phyloP scores from a whole-genome alignment of 2,113 vertebrate genomes.

The Sphyrna mokarran region DNA sequence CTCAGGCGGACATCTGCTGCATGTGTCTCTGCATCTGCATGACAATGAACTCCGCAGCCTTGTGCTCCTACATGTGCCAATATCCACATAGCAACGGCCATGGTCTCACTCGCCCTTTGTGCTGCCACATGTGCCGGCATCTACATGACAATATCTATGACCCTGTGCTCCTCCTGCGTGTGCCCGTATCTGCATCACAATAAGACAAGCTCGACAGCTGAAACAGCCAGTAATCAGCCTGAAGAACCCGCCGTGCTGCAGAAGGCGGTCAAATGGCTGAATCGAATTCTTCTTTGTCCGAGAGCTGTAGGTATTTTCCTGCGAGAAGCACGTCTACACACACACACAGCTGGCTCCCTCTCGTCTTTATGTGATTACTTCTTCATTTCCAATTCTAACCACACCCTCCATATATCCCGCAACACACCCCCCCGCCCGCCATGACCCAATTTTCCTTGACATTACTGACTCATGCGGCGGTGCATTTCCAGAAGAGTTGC shows the following conservation, averaged over 20 bases:
- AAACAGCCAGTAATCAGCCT: conserved; percentile 19
- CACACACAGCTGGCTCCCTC: neutral
- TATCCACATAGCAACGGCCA: conserved; percentile 18
- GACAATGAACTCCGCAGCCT: neutral
- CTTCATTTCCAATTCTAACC: neutral
- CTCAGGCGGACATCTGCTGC: neutral
- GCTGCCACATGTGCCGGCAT: conserved; percentile 25
- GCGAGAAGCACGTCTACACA: neutral
- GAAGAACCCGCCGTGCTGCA: neutral
- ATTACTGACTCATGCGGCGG: neutral
- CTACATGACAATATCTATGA: conserved; percentile 25
- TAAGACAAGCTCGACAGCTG: neutral
- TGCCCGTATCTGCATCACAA: conserved; percentile 32
- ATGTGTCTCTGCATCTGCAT: conserved; percentile 14
- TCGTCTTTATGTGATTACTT: conserved; percentile 1
- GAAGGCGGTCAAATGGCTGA: neutral
- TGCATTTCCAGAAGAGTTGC: neutral
- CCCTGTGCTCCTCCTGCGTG: neutral
- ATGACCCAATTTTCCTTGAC: neutral
- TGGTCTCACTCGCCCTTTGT: neutral
- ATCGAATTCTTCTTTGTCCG: neutral
- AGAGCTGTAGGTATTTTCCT: neutral
- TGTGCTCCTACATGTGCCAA: neutral
- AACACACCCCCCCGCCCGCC: too few relatives aligned
- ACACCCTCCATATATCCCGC: neutral